phyloP scores from a whole-genome alignment of 2,797 vertebrate genomes.

The Emys orbicularis region DNA sequence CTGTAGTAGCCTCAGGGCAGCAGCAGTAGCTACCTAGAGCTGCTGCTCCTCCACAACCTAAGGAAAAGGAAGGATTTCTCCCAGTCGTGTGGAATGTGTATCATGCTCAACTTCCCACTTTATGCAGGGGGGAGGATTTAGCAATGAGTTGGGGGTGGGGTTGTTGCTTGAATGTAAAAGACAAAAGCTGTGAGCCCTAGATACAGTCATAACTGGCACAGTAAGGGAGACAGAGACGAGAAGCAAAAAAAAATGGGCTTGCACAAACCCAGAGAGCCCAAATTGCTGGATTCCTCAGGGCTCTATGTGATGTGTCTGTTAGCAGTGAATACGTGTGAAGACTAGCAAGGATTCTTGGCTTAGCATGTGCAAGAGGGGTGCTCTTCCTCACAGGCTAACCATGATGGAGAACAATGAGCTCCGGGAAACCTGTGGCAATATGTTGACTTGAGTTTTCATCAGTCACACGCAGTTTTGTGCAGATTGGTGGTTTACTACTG shows the following conservation, averaged over 20 bases:
- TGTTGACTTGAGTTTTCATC: constrained; percentile 81
- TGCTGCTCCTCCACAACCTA: background rate
- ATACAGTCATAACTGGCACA: background rate
- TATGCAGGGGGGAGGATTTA: background rate
- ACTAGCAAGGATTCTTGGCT: constrained; percentile 16
- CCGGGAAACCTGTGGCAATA: constrained; percentile 74
- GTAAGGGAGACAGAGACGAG: background rate
- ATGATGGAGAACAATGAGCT: constrained; percentile 73
- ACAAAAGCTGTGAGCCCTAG: background rate
- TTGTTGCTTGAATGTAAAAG: background rate
- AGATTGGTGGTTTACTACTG: constrained; percentile 56
- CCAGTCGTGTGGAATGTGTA: background rate
- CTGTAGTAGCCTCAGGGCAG: background rate
- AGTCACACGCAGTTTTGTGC: constrained; percentile 55
- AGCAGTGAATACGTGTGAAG: background rate
- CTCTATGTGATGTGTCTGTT: background rate
- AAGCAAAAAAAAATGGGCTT: background rate
- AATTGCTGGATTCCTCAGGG: background rate
- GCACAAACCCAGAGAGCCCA: background rate
- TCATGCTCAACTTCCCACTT: background rate
- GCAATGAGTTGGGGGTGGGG: background rate
- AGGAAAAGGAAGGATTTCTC: background rate
- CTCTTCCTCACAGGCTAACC: constrained; percentile 47
- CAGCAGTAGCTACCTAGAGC: background rate
- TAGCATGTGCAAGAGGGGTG: background rate